Evolutionary conservation across 2,113 vertebrate genomes (phyloP).

Genomic region (Opisthocomus hoazin): DNA sequence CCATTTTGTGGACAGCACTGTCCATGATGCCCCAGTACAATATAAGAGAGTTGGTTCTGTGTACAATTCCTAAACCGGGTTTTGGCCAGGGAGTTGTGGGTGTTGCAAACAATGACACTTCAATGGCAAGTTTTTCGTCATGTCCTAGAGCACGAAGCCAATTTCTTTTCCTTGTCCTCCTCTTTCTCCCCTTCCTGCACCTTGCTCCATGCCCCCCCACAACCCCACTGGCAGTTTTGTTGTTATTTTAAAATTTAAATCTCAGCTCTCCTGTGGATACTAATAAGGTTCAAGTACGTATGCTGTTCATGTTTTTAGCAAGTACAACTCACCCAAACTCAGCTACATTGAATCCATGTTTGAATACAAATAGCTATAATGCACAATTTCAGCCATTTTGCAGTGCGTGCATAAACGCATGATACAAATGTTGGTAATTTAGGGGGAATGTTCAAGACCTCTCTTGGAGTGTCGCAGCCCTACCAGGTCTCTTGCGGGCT

Average conservation of each 20-base stretch:
- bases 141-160: background rate
- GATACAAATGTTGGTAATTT: background rate
- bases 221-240: background rate
- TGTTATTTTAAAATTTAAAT: background rate
- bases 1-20: background rate
- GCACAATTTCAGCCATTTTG: background rate
- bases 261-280: background rate
- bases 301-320: background rate
- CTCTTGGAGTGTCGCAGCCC: background rate
- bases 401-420: background rate
- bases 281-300: background rate
- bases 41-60: background rate
- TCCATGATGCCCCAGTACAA: fast-evolving
- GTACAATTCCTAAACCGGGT: background rate
- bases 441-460: background rate
- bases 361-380: background rate
- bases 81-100: background rate
- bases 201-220: background rate
- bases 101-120: background rate
- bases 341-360: background rate
- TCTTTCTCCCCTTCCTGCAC: background rate
- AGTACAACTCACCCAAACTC: background rate
- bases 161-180: background rate
- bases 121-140: background rate
- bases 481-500: background rate